These are phyloP conservation scores for Chironomus striatipennis DNA, from an alignment of 1,140 invertebrate genomes.

Conservation along the genomic window DNA sequence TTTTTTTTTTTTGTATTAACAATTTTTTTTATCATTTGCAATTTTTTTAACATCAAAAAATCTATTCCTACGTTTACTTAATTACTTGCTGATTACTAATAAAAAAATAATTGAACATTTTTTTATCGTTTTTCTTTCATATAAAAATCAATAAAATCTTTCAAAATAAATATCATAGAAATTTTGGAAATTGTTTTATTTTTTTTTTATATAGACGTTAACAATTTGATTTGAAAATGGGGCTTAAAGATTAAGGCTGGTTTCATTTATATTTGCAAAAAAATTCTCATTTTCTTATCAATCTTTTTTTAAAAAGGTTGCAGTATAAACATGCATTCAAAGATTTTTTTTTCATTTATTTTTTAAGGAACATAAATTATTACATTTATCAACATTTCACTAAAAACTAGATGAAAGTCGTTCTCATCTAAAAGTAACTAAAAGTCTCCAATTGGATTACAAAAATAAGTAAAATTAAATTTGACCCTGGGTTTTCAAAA, in stretches of 20 bases:
- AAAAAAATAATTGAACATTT: neutral
- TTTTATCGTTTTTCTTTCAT: neutral
- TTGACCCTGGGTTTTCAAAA: too few species aligned
- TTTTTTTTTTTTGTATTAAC: neutral
- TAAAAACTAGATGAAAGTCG: too few species aligned
- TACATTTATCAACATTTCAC: too few species aligned
- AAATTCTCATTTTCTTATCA: neutral
- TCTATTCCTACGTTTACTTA: neutral
- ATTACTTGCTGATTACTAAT: neutral
- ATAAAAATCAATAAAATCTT: neutral
- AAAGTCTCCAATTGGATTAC: too few species aligned
- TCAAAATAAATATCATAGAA: neutral
- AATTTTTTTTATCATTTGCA: neutral
- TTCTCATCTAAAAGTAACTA: too few species aligned
- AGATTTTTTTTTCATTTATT: too few species aligned
- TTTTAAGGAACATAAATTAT: too few species aligned
- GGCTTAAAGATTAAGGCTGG: constrained; percentile 6
- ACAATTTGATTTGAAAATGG: neutral
- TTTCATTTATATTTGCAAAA: neutral
- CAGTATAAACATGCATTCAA: too few species aligned
- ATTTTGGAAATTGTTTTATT: neutral
- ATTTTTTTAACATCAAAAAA: neutral
- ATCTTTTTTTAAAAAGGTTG: neutral
- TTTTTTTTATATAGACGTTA: neutral
- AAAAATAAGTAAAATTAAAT: too few species aligned